Base-by-base conservation (phyloP, 2,888 invertebrate genomes). In the Hetaerina titia region DNA sequence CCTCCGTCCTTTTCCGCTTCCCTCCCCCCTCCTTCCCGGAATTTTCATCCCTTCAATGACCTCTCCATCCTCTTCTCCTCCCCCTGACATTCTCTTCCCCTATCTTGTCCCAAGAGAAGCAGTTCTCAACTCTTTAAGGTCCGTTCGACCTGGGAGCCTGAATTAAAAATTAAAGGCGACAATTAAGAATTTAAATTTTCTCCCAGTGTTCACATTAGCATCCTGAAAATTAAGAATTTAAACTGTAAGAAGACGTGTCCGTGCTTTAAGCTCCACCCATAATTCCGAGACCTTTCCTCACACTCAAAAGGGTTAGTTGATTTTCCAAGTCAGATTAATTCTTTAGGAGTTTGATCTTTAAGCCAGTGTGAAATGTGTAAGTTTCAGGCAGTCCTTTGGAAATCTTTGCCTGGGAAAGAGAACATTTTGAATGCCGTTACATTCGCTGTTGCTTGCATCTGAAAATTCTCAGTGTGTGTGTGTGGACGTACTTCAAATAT, bases 141-240 rank as follows among this genome's bases (percentile, higher is more conserved):
- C 5, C 9, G 25, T 81, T 31, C 4, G 31, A 81, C 81, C 2
- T 13, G 81, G 81, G 8, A 11, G 81, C 81, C 81, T 25, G 81
- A 81, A 31, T 81, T 81, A 81, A 81, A 31, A 81, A 81, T 81
- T 81, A 81, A 81, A 25, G n/a, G 7, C 31, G 81, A 22, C 81
- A 81, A 81, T 81, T 81, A 81, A 81, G 81, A 31, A 81, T 81
- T 81, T 81, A 81, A 81, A 81, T 81, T 81, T 19, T n/a, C 31
- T 81, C 31, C 31, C 81, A n/a, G 69, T 69, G 22, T 81, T 31
- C 31, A 4, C 81, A 31, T 81, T 11, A 81, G 81, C 25, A 11
- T 81, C 31, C 81, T 15, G 81, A 81, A 31, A 81, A 81, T 74
- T 74, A 31, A 81, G 9, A 81, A 81, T 81, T 81, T 81, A 31